Percentiles rank a stretch among this genome's conserved stretches.
These are phyloP conservation scores for Baronia brevicornis DNA, from an alignment of 2,888 invertebrate species.

Conservation along the genomic window DNA sequence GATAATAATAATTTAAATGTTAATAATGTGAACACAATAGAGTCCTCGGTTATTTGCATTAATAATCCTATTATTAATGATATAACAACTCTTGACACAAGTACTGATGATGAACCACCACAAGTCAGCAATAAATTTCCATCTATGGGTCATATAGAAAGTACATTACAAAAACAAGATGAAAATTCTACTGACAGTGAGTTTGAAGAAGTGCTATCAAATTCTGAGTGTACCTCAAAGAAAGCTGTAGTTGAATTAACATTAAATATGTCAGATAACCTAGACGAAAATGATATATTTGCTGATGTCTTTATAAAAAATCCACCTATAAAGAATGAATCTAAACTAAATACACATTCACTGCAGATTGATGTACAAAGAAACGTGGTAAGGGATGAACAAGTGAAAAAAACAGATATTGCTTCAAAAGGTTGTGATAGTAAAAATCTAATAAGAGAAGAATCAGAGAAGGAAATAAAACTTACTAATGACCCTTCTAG, in stretches of 20 bases:
- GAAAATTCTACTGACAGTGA: conserved; percentile 60
- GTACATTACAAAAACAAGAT: conserved; percentile 25
- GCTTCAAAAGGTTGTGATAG: conserved; percentile 17
- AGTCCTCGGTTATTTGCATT: conserved; percentile 42
- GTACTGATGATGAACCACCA: conserved; percentile 30
- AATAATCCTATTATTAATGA: conserved; percentile 36
- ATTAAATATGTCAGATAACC: conserved; percentile 44
- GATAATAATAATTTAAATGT: conserved; percentile 12
- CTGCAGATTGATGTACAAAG: too few relatives aligned
- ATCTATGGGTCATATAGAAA: conserved; percentile 1
- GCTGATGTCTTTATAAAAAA: conserved; percentile 87
- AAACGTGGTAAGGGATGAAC: too few relatives aligned
- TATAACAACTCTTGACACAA: conserved; percentile 43
- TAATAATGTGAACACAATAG: conserved; percentile 29
- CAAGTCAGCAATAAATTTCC: conserved; percentile 15
- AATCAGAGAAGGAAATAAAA: conserved; percentile 1
- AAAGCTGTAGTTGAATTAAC: conserved; percentile 66
- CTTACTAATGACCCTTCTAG: too few relatives aligned
- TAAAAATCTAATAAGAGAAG: conserved; percentile 8
- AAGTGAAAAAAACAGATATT: too few relatives aligned
- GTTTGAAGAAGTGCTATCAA: conserved; percentile 68
- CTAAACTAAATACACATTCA: too few relatives aligned
- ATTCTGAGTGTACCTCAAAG: conserved; percentile 36
- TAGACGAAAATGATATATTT: conserved; percentile 79
- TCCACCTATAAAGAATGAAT: too few relatives aligned